phyloP scores from a whole-genome alignment of 2,888 invertebrate genomes.

The Agrotis segetum region DNA sequence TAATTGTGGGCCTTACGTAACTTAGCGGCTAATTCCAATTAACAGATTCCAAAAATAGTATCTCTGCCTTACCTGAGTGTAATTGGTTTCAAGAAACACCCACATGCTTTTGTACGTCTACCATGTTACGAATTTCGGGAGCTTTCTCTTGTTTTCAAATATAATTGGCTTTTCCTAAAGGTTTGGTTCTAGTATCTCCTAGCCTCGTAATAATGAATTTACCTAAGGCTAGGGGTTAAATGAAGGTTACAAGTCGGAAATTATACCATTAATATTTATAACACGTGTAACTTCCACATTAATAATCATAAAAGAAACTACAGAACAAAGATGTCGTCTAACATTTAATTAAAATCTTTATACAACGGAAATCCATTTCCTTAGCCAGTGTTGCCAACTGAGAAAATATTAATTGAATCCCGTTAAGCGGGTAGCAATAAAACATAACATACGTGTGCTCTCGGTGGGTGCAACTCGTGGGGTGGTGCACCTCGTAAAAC shows the following conservation, averaged over 20 bases:
- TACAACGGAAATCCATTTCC: conserved; percentile 44
- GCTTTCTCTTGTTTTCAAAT: conserved; percentile 65
- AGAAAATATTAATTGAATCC: conserved; percentile 62
- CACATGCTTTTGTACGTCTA: not conserved
- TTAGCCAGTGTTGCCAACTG: conserved; percentile 29
- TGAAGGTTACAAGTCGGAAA: not conserved
- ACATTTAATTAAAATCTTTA: conserved; percentile 28
- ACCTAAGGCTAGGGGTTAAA: not conserved
- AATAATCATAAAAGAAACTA: not conserved
- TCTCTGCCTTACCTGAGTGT: not conserved
- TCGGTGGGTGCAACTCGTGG: conserved; percentile 18
- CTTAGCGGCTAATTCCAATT: not conserved
- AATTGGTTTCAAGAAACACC: conserved; percentile 8
- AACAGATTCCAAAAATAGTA: not conserved
- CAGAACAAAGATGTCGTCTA: not conserved
- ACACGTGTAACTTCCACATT: conserved; percentile 7
- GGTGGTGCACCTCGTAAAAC: conserved; percentile 67
- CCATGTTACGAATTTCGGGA: conserved; percentile 10
- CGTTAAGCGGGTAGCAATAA: conserved; percentile 53
- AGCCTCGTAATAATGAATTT: not conserved
- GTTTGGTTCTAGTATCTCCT: conserved; percentile 53
- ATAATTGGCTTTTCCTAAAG: conserved; percentile 49
- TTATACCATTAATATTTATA: not conserved
- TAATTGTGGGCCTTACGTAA: not conserved
- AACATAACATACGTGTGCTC: conserved; percentile 47